Percentiles rank a stretch among this genome's conserved stretches.
Evolutionary conservation across 2,797 vertebrate genomes (phyloP).

Genomic region (Malurus splendens): DNA sequence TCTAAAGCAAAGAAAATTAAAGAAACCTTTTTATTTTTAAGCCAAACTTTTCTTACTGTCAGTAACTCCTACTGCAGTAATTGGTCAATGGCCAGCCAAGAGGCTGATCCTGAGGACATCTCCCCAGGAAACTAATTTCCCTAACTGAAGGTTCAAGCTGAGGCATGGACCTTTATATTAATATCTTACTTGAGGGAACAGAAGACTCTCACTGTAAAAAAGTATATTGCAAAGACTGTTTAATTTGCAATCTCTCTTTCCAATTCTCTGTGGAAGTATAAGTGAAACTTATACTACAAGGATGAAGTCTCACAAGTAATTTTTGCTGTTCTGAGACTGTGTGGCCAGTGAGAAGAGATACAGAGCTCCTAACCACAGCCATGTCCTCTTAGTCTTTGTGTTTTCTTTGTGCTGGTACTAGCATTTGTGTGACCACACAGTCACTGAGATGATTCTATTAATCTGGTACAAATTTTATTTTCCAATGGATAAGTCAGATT

Average conservation of each 20-base stretch:
- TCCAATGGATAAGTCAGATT: background rate
- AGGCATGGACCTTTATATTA: background rate
- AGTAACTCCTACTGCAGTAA: background rate
- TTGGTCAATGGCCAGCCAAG: background rate
- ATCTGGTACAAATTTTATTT: background rate
- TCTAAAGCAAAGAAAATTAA: background rate
- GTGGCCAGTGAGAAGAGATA: background rate
- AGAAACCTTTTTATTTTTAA: background rate
- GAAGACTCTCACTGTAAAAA: background rate
- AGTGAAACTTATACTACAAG: background rate
- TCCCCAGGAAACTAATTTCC: background rate
- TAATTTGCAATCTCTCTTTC: background rate
- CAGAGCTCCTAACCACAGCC: background rate
- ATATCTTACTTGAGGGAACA: background rate
- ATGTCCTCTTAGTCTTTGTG: fast-evolving
- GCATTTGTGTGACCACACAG: background rate
- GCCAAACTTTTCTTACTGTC: background rate
- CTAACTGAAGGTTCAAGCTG: background rate
- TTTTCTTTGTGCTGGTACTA: background rate
- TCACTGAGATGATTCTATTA: background rate
- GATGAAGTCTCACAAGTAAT: fast-evolving
- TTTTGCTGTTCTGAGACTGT: background rate
- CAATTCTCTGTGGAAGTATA: background rate
- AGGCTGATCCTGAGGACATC: background rate
- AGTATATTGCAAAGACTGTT: background rate